A percentile compares a stretch with the other conserved stretches of the same genome.
Conservation (phyloP, 2,888 invertebrate genomes). For the Unio delphinus region DNA sequence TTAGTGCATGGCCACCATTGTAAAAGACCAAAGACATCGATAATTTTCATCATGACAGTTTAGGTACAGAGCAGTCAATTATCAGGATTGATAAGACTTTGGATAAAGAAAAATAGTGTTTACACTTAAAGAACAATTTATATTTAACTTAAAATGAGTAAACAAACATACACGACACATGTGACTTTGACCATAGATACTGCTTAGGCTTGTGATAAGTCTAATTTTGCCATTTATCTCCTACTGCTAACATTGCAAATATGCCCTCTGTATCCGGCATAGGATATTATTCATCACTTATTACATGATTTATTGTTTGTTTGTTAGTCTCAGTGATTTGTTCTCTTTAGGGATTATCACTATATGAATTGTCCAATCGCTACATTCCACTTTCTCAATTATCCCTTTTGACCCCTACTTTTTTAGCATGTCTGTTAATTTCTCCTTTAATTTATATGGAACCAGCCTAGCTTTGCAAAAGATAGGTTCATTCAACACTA, state of each 20-base stretch:
- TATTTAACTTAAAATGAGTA: no score
- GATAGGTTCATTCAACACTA: slow-evolving; percentile 6
- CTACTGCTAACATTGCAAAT: not conserved
- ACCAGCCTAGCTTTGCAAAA: slow-evolving; percentile 22
- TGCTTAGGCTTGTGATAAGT: slow-evolving; percentile 12
- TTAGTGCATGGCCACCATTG: no score
- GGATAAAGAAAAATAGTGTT: no score
- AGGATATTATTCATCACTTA: slow-evolving; percentile 47
- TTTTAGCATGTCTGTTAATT: slow-evolving; percentile 16
- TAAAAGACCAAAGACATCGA: no score
- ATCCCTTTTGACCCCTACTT: slow-evolving; percentile 11
- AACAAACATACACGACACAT: no score
- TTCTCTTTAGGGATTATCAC: slow-evolving; percentile 33
- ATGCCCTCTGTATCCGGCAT: slow-evolving; percentile 31
- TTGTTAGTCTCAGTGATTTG: slow-evolving; percentile 22
- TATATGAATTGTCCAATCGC: slow-evolving; percentile 37
- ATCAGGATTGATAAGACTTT: no score
- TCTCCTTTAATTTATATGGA: slow-evolving; percentile 19
- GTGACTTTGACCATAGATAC: no score
- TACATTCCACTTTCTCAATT: slow-evolving; percentile 13
- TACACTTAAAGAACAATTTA: no score
- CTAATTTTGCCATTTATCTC: slow-evolving; percentile 16
- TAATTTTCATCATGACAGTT: no score
- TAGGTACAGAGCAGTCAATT: no score
- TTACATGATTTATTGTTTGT: slow-evolving; percentile 44